These are phyloP conservation scores for Megalopta genalis DNA, from an alignment of 1,140 invertebrate species.

Conservation along the genomic window DNA sequence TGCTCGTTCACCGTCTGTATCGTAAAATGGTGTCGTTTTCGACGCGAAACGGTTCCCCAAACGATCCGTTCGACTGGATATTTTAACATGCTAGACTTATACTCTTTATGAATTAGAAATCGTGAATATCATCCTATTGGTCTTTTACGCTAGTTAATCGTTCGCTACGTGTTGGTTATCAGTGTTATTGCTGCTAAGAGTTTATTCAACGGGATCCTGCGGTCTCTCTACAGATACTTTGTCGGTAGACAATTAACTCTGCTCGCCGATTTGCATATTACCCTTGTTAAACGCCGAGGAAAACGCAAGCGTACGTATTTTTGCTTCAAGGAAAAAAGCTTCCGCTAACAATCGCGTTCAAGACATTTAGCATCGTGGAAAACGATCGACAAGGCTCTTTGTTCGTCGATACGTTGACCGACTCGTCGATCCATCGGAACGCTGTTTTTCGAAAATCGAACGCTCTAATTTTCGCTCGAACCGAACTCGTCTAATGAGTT, in stretches of 20 bases:
- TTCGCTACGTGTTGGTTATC: slow-evolving; percentile 59
- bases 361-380: slow-evolving; percentile 16
- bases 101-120: slow-evolving; percentile 62
- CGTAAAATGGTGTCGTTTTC: too few species aligned
- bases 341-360: slow-evolving; percentile 32
- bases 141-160: slow-evolving; percentile 61
- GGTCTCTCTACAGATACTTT: slow-evolving; percentile 27
- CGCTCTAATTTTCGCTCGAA: too few species aligned
- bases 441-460: too few species aligned
- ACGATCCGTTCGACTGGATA: slow-evolving; percentile 20
- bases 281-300: slow-evolving; percentile 13
- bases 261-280: slow-evolving; percentile 12
- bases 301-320: slow-evolving; percentile 37
- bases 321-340: slow-evolving; percentile 48
- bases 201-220: slow-evolving; percentile 52
- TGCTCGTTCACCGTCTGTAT: not conserved
- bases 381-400: not conserved
- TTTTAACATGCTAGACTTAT: slow-evolving; percentile 57
- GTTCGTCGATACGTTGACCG: not conserved
- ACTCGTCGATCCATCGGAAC: not conserved
- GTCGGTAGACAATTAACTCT: slow-evolving; percentile 31
- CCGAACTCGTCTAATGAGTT: too few species aligned
- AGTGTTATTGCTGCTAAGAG: slow-evolving; percentile 63
- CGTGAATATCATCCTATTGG: slow-evolving; percentile 60
- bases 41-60: not conserved